Evolutionary conservation across 2,888 invertebrate species (phyloP), one percentile per base, ranked within the genome.

Genomic region (Zhengitettix transpicula): DNA sequence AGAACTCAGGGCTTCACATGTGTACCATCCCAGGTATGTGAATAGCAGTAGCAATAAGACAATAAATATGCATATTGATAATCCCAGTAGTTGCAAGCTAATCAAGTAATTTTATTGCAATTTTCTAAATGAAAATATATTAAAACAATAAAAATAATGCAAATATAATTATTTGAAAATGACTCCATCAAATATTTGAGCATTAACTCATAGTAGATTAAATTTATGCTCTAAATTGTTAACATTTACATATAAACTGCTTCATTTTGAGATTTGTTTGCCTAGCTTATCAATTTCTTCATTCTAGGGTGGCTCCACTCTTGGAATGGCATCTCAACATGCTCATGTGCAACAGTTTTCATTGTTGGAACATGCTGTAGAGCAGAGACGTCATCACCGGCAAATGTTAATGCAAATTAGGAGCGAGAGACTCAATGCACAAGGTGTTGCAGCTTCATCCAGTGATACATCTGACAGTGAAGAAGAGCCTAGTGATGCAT

Each of bases 1-100:
- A 79, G 97, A 69, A 82, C 91, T 59, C 92, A 93, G 77, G 93
- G 92, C 17, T 91, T 92, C 74, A 86, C 89, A 47, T 92, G 93
- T 75, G 90, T 93, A 63, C 93, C 93, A 56, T 92, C 92, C 12
- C 73, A 72, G 69, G 72, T 73, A 66, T 65, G 63, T 61, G 40
- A 15, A 42, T 7, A 28, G 2, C 28, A 28, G 28, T 28, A 28
- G 28, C 28, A 28, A 28, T 28, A 5, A 28, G 28, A 28, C 2
- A 28, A 2, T 28, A 5, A 7, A 28, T 28, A 28, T 28, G 7
- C 28, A 2, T 5, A 2, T 5, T 28, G 7, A 28, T 28, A 28
- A 28, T 28, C 28, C 7, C 7, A 2, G 28, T 28, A n/a, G n/a
- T n/a, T n/a, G n/a, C n/a, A n/a, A n/a, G n/a, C n/a, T 28, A 28